These are phyloP conservation scores for Ernsta delagoae DNA, from an alignment of 2,888 invertebrate genomes.

Conservation along the genomic window DNA sequence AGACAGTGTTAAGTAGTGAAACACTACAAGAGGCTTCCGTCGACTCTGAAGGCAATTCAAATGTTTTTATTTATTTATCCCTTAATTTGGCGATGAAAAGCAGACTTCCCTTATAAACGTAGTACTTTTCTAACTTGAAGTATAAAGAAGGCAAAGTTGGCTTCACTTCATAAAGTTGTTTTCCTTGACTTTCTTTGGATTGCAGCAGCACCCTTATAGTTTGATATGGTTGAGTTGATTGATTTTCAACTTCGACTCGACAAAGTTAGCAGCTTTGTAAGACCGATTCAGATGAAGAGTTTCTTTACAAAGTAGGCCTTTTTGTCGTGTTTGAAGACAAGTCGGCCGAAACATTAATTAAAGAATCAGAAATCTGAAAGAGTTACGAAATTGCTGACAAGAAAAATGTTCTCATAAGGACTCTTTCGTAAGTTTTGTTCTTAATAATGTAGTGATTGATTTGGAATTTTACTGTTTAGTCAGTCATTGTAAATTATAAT, in stretches of 20 bases:
- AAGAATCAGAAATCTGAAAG: neutral
- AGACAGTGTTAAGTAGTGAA: no score
- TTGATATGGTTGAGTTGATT: slow-evolving; percentile 18
- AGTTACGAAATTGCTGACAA: neutral
- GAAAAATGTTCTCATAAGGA: neutral
- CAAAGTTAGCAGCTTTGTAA: slow-evolving; percentile 17
- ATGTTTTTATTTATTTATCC: no score
- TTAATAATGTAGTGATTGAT: no score
- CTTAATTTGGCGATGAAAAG: no score
- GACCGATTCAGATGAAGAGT: slow-evolving; percentile 21
- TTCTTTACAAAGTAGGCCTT: slow-evolving; percentile 12
- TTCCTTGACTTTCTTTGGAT: slow-evolving; percentile 13
- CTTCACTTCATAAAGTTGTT: slow-evolving; percentile 22
- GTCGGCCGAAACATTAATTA: slow-evolving; percentile 4
- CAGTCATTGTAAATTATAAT: no score
- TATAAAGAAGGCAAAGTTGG: no score
- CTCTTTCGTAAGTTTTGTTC: neutral
- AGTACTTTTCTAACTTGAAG: no score
- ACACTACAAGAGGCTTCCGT: no score
- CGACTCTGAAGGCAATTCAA: no score
- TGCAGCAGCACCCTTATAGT: slow-evolving; percentile 7
- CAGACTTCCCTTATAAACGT: no score
- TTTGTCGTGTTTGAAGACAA: slow-evolving; percentile 27
- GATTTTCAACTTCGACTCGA: slow-evolving; percentile 23
- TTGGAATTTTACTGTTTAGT: no score